Evolutionary conservation across 2,113 vertebrate species (phyloP).

Genomic region (Peromyscus leucopus): DNA sequence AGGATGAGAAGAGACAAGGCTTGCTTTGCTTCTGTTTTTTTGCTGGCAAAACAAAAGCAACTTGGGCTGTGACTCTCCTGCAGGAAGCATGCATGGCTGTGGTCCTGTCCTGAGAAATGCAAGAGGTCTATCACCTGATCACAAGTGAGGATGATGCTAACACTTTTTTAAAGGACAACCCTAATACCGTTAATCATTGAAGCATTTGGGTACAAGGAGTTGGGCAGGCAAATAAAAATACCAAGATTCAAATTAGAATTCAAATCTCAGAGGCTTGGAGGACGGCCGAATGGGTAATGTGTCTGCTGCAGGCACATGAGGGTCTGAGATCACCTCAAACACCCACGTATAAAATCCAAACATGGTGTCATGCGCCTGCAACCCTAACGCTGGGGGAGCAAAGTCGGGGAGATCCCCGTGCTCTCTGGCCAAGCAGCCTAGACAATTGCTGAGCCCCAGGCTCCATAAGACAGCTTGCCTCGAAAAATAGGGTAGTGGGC

Average conservation of each 20-base stretch:
- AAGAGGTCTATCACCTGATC: background rate
- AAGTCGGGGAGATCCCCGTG: background rate
- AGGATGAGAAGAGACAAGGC: background rate
- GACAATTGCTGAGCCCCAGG: background rate
- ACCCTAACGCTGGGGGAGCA: background rate
- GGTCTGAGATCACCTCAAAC: background rate
- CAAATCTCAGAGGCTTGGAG: background rate
- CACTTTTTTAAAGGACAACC: background rate
- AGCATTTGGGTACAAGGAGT: background rate
- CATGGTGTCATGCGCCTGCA: too few species aligned
- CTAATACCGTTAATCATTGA: background rate
- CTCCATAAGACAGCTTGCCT: background rate
- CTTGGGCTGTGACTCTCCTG: background rate
- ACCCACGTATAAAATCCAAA: background rate
- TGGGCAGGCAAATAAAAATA: background rate
- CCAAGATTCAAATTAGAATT: background rate
- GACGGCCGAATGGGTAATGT: background rate
- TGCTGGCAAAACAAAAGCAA: background rate
- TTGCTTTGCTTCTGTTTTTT: background rate
- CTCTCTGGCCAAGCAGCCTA: background rate
- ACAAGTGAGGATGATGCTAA: background rate
- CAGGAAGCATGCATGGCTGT: accelerated
- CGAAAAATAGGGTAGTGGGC: background rate
- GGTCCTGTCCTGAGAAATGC: background rate
- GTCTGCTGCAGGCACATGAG: background rate